phyloP scores from a whole-genome alignment of 2,797 vertebrate species.

The Manis crassicaudata region DNA sequence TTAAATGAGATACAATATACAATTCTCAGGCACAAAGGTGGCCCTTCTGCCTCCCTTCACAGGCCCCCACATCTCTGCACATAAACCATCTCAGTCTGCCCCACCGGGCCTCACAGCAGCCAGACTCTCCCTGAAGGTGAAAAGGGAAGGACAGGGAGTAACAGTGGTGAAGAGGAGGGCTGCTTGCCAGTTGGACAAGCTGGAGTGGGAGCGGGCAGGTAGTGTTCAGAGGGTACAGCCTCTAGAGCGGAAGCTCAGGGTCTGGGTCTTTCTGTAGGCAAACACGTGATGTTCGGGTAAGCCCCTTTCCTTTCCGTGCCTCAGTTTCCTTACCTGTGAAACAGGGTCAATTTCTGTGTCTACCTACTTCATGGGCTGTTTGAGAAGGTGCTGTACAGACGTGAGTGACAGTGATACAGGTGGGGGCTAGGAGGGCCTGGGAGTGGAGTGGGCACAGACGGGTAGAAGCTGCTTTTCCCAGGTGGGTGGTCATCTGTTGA shows the following conservation, averaged over 20 bases:
- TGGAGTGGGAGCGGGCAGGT: neutral
- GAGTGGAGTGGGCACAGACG: neutral
- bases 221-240: neutral
- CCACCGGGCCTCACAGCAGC: neutral
- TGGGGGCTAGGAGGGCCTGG: neutral
- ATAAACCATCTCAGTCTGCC: neutral
- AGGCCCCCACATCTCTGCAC: neutral
- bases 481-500: neutral
- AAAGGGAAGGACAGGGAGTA: conserved; percentile 12
- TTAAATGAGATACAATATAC: conserved; percentile 33
- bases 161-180: neutral
- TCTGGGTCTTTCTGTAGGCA: neutral
- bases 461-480: neutral
- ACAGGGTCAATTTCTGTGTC: neutral
- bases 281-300: neutral
- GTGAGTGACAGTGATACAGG: neutral
- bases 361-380: neutral
- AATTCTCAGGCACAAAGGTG: neutral
- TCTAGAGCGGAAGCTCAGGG: neutral
- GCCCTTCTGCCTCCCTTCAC: neutral
- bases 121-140: neutral
- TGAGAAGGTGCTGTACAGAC: neutral
- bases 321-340: conserved; percentile 24
- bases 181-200: neutral
- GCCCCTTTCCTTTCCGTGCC: neutral